Evolutionary conservation across 2,113 vertebrate species (phyloP), one percentile per base, ranked within the genome.

Genomic region (Bambusicola thoracicus): DNA sequence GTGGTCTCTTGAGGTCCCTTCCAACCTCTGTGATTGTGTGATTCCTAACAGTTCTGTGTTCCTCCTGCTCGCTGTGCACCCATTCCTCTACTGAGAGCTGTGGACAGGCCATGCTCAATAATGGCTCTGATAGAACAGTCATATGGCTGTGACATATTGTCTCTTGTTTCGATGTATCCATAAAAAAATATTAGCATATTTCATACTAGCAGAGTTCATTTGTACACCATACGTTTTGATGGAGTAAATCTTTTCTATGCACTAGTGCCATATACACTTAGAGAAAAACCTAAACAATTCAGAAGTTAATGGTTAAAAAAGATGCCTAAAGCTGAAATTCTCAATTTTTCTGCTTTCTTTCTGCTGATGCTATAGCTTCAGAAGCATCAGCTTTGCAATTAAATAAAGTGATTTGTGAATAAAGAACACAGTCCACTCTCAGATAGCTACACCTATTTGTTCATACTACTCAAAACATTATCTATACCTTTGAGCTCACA

Each of bases 31-130:
- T 29, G 27, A 15, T 53, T 53, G 25, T 53, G 24, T 51, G 25
- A 16, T 53, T 29, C 17, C 81, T 74, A 53, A 36, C 1, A 73
- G 17, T 32, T 29, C 13, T 22, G 5, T 51, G 8, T 58, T 58
- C 14, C 4, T 75, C n/a, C 38, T 4, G 1, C 25, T 38, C 43
- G 41, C 5, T 41, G 13, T 6, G 10, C 1, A 0, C 30, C 0
- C 2, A 8, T 80, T 70, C 12, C 21, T 63, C 13, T 81, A 29
- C 25, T 79, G 78, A 59, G 20, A 65, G n/a, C n/a, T 34, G 36
- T 61, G 69, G 41, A 32, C 25, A 86, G 49, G 12, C 5, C 30
- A 3, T 13, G 10, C 27, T 20, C 14, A 8, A 22, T 20, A 40
- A 75, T 29, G 8, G 6, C 10, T 51, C 74, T 68, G 53, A 36